Evolutionary conservation across 1,140 invertebrate species (phyloP), one percentile per base, ranked within the genome.

Genomic region (Danaus plexippus): DNA sequence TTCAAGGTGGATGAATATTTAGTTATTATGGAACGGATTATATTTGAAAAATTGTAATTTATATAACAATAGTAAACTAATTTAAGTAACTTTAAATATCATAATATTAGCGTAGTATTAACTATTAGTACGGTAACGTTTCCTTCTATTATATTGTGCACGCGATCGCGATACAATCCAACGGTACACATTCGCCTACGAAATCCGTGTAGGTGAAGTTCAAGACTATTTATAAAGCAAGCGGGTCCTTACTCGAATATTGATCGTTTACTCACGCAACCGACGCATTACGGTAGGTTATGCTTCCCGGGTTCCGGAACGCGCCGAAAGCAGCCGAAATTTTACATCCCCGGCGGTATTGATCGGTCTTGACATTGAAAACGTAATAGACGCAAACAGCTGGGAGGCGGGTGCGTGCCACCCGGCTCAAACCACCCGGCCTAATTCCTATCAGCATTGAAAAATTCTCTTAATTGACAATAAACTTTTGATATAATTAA

Each of bases 291-390:
- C 78, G 85, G 82, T 85, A 85, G 85, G 81, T 85, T 87, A 85
- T 66, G 66, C 61, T 64, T 65, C 51, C 64, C 56, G 57, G 51
- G 65, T 69, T 76, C 83, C 79, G 78, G 81, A 84, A 84, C 66
- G 53, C 61, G 63, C 69, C 78, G 81, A 82, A 70, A 73, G 57
- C 69, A 69, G 60, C 79, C 80, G 82, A 86, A 79, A 85, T 85
- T 82, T 83, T 82, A 85, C 78, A 79, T 80, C 77, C 80, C 77
- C 75, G 77, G 74, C 69, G 58, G 68, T 87, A 88, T 88, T 87
- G 87, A 88, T 88, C 87, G 80, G 77, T 75, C 79, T 85, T 88
- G 87, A 88, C 87, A 88, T 88, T 88, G 87, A 88, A 88, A 87
- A 85, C 74, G 85, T 78, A 86, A 87, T 86, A 86, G 81, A 78